A percentile compares a stretch with the other conserved stretches of the same genome.
Conservation (phyloP, 2,888 invertebrate genomes). For the Spialia ferax region DNA sequence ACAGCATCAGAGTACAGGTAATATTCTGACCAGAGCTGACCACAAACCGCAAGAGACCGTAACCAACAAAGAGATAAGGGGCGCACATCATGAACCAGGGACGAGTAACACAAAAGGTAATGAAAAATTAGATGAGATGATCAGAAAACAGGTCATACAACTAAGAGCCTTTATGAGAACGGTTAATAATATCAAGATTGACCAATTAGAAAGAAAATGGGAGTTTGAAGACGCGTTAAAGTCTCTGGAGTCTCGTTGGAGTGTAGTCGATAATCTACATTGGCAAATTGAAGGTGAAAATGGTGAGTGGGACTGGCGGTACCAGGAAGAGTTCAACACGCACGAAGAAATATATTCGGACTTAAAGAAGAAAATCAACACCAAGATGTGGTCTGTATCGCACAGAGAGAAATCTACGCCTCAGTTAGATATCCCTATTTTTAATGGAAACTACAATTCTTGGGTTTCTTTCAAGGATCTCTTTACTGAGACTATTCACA, state of each 20-base stretch:
- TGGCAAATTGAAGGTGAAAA: constrained; percentile 14
- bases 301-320: background rate
- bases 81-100: background rate
- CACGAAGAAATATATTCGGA: background rate
- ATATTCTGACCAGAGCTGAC: too few species aligned
- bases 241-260: constrained; percentile 2
- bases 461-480: constrained; percentile 25
- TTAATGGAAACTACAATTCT: constrained; percentile 11
- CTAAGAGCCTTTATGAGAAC: constrained; percentile 6
- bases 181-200: background rate
- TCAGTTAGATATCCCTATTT: constrained; percentile 10
- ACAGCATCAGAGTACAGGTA: background rate
- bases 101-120: background rate
- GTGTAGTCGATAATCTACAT: background rate
- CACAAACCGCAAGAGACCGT: too few species aligned
- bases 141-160: constrained; percentile 8
- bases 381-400: background rate
- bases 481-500: constrained; percentile 6
- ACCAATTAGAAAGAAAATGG: background rate
- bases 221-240: constrained; percentile 7
- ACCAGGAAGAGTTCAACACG: constrained; percentile 7
- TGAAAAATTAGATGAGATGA: background rate
- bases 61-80: too few species aligned
- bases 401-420: constrained; percentile 26
- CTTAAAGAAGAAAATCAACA: constrained; percentile 9